These are phyloP conservation scores for Muscidifurax raptorellus DNA, from an alignment of 1,140 invertebrate species.

Conservation along the genomic window DNA sequence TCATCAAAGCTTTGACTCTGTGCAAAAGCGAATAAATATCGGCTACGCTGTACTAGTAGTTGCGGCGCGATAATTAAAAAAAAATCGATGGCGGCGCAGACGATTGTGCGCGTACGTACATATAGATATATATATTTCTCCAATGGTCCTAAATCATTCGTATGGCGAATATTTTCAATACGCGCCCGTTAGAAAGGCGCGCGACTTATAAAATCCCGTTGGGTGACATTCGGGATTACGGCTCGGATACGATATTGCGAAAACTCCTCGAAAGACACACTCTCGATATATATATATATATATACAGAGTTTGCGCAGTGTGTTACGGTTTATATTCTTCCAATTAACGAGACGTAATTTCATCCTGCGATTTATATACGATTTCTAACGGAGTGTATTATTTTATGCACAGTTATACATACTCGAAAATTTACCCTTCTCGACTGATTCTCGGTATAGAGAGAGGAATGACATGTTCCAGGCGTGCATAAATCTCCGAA, in stretches of 20 bases:
- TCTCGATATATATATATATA: no score
- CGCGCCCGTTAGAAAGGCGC: neutral
- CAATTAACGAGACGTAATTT: constrained; percentile 16
- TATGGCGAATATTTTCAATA: constrained; percentile 25
- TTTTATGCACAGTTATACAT: no score
- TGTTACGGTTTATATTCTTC: constrained; percentile 2
- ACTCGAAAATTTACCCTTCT: no score
- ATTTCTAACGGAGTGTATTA: neutral
- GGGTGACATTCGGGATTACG: constrained; percentile 24
- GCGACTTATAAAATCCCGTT: constrained; percentile 17
- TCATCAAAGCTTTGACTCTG: neutral
- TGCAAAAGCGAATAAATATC: neutral
- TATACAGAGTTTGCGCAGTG: neutral
- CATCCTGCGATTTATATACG: neutral
- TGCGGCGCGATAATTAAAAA: neutral
- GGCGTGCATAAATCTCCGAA: neutral
- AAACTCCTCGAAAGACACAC: constrained; percentile 3
- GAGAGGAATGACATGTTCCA: neutral
- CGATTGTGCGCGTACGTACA: neutral
- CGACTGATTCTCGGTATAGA: no score
- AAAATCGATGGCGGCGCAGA: neutral
- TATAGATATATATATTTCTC: neutral
- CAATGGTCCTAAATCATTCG: constrained; percentile 29
- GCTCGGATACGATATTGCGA: neutral
- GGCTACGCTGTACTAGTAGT: no score